Percentiles rank a stretch among this genome's conserved stretches.
Evolutionary conservation across 1,140 invertebrate species (phyloP).

Genomic region (Scaptodrosophila lebanonensis): DNA sequence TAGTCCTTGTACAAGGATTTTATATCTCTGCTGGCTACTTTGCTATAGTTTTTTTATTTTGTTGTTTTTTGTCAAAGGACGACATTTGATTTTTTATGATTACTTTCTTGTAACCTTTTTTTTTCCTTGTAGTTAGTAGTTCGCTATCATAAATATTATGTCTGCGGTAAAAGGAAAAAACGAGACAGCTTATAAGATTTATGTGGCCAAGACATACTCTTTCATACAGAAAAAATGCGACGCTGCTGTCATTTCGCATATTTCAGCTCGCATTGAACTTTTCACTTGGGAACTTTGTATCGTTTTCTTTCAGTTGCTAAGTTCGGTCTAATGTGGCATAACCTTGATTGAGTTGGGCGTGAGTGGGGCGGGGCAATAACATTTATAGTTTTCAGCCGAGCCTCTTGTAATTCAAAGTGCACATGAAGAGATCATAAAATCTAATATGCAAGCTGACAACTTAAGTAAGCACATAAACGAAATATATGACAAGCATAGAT

Average conservation of each 20-base stretch:
- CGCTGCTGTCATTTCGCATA: constrained; percentile 6
- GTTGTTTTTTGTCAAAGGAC: too few relatives aligned
- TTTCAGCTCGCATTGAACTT: constrained; percentile 26
- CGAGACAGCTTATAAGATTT: constrained; percentile 47
- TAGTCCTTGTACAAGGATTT: constrained; percentile 15
- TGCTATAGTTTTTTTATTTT: constrained; percentile 15
- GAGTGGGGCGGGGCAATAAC: constrained; percentile 17
- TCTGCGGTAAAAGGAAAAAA: constrained; percentile 20
- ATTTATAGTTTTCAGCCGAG: constrained; percentile 17
- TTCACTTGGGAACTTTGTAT: constrained; percentile 20
- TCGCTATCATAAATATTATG: constrained; percentile 62
- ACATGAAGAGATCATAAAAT: constrained; percentile 5
- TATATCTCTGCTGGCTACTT: not conserved
- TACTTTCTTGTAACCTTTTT: constrained; percentile 32
- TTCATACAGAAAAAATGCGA: not conserved
- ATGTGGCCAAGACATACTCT: constrained; percentile 30
- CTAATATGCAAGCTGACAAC: constrained; percentile 68
- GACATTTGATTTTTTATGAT: constrained; percentile 51
- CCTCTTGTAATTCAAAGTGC: not conserved
- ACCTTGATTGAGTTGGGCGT: constrained; percentile 57
- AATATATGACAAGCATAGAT: constrained; percentile 51
- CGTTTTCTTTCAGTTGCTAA: constrained; percentile 3
- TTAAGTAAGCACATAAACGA: constrained; percentile 63
- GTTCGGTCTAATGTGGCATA: constrained; percentile 51
- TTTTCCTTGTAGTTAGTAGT: constrained; percentile 30